Evolutionary conservation across 2,888 invertebrate species (phyloP).

Genomic region (Steinernema hermaphroditum): DNA sequence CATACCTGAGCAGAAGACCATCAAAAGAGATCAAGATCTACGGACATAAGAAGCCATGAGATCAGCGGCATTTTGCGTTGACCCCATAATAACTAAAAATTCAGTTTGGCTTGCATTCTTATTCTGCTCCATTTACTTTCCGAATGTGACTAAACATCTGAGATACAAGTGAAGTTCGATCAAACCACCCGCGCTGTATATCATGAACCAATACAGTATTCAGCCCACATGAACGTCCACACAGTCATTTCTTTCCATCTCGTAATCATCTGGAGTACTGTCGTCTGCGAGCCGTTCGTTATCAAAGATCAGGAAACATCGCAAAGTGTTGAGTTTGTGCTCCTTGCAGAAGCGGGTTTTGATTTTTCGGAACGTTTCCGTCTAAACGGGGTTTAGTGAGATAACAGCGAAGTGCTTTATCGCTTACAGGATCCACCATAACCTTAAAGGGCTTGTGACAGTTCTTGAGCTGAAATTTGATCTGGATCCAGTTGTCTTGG

Average conservation of each 20-base stretch:
- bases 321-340: background rate
- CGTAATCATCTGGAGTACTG: background rate
- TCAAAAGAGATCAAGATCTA: too few relatives aligned
- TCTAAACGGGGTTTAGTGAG: background rate
- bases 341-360: background rate
- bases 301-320: slow-evolving; percentile 16
- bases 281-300: slow-evolving; percentile 1
- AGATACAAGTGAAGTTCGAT: too few relatives aligned
- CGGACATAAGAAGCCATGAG: too few relatives aligned
- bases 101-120: too few relatives aligned
- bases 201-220: too few relatives aligned
- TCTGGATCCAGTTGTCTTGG: background rate
- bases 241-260: background rate
- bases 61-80: too few relatives aligned
- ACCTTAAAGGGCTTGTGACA: slow-evolving; percentile 6
- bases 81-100: too few relatives aligned
- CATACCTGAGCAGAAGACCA: too few relatives aligned
- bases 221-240: background rate
- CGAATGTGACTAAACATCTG: too few relatives aligned
- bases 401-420: background rate
- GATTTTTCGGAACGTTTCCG: slow-evolving; percentile 1
- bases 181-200: too few relatives aligned
- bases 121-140: too few relatives aligned
- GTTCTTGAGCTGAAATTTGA: slow-evolving; percentile 3
- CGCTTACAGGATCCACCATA: background rate